Evolutionary conservation across 2,888 invertebrate genomes (phyloP), one percentile per base, ranked within the genome.

Genomic region (Bursaphelenchus okinawaensis): DNA sequence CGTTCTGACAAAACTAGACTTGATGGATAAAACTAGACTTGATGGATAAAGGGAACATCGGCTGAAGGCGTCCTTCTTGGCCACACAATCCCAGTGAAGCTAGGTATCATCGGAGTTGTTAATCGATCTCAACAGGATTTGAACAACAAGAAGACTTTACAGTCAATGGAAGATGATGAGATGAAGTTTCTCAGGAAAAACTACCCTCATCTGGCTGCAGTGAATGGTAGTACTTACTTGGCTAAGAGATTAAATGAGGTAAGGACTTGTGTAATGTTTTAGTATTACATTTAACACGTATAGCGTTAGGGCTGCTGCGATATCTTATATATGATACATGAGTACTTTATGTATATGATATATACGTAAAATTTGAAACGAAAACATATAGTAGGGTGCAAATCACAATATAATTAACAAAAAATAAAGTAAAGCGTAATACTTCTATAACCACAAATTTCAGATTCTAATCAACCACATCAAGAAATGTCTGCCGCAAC

Each of bases 71-170:
- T 75, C 16, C 85, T 96, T 52, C 93, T 93, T 84, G 96, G 96
- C 0, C 88, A 93, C 69, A 91, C 96, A 29, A 95, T 96, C 82
- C 95, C 95, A 24, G 95, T 98, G 2, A 96, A 96, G 85, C 87
- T 98, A 69, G 95, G 96, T 67, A 96, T 98, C 79, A 93, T 98
- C 79, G 93, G 96, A 65, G 94, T 98, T 7, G 93, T 98, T 7
- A 96, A 96, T 86, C 87, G 96, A 83, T 95, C 94, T 66, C 96
- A 98, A 28, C 31, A 12, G 7, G 62, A 62, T 27, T n/a, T n/a
- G 6, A 22, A 24, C 59, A 26, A 57, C 57, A 26, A 26, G 1
- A n/a, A 31, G n/a, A 9, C 58, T 19, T 40, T 65, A 29, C 7
- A 26, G 4, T 93, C 94, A 70, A 88, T 94, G 19, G 84, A 95